Evolutionary conservation across 2,888 invertebrate species (phyloP).

Genomic region (Alloscopus bannaensis): DNA sequence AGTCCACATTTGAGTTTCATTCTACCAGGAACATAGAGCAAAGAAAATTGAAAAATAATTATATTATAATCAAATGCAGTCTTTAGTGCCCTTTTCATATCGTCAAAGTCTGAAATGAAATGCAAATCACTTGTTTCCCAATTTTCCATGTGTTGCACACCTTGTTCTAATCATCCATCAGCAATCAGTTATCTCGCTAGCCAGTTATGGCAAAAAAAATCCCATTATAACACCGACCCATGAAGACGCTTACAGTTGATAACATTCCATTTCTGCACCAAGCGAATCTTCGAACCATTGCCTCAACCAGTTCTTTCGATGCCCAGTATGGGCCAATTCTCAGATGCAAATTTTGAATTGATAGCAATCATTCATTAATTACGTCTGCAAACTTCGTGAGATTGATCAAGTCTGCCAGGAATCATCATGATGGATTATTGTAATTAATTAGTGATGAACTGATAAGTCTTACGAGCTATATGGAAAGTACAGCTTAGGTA

Average conservation of each 20-base stretch:
- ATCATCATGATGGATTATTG: neutral
- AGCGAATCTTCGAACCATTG: no score
- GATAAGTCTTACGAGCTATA: no score
- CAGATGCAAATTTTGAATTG: constrained; percentile 31
- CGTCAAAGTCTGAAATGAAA: constrained; percentile 12
- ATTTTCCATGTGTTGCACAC: neutral
- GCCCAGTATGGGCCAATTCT: neutral
- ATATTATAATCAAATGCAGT: constrained; percentile 10
- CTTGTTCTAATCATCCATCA: no score
- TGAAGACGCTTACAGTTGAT: no score
- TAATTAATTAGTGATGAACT: neutral
- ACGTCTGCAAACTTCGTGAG: constrained; percentile 8
- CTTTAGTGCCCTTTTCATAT: constrained; percentile 10
- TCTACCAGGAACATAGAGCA: neutral
- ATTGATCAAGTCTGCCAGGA: constrained; percentile 1
- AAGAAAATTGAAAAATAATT: constrained; percentile 5
- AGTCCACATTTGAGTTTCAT: neutral
- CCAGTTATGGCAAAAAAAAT: no score
- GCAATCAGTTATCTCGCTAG: no score
- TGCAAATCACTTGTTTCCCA: constrained; percentile 27
- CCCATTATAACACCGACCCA: no score
- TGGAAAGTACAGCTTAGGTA: no score
- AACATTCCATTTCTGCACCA: no score
- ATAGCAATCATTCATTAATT: constrained; percentile 44
- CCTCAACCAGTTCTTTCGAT: neutral